These are phyloP conservation scores for Scaptodrosophila lebanonensis DNA, from an alignment of 1,140 invertebrate genomes.

Conservation along the genomic window DNA sequence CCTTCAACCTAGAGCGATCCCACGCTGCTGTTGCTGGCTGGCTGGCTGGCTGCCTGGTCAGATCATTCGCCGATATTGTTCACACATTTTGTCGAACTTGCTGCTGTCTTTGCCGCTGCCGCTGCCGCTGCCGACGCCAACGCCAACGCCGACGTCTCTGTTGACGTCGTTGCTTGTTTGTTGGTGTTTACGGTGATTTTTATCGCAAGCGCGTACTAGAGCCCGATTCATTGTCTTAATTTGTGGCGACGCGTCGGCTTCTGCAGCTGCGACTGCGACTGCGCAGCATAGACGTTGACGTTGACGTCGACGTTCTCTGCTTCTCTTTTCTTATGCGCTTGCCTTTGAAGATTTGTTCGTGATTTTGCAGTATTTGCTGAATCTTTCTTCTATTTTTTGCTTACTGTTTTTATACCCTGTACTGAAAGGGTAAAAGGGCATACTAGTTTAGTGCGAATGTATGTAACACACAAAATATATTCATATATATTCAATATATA, in stretches of 20 bases:
- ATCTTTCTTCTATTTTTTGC: too few relatives aligned
- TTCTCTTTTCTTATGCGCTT: constrained; percentile 1
- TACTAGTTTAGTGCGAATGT: too few relatives aligned
- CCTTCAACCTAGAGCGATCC: not conserved
- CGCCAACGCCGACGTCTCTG: constrained; percentile 10
- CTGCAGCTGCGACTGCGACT: too few relatives aligned
- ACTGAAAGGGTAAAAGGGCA: too few relatives aligned
- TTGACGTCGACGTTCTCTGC: too few relatives aligned
- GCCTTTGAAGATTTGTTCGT: too few relatives aligned
- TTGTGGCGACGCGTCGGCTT: constrained; percentile 47
- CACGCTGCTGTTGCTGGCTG: not conserved
- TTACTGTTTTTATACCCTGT: too few relatives aligned
- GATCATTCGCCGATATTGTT: constrained; percentile 69
- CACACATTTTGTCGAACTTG: constrained; percentile 64
- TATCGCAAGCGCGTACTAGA: constrained; percentile 52
- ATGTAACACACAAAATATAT: too few relatives aligned
- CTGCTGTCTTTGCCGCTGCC: constrained; percentile 20
- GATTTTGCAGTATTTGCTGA: too few relatives aligned
- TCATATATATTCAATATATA: too few relatives aligned
- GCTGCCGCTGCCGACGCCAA: constrained; percentile 11
- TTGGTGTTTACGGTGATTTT: constrained; percentile 64
- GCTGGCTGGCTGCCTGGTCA: constrained; percentile 53
- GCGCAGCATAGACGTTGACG: too few relatives aligned
- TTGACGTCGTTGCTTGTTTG: constrained; percentile 27
- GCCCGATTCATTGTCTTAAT: constrained; percentile 71